Evolutionary conservation across 2,113 vertebrate species (phyloP), one percentile per base, ranked within the genome.

Genomic region (Raja brachyura): DNA sequence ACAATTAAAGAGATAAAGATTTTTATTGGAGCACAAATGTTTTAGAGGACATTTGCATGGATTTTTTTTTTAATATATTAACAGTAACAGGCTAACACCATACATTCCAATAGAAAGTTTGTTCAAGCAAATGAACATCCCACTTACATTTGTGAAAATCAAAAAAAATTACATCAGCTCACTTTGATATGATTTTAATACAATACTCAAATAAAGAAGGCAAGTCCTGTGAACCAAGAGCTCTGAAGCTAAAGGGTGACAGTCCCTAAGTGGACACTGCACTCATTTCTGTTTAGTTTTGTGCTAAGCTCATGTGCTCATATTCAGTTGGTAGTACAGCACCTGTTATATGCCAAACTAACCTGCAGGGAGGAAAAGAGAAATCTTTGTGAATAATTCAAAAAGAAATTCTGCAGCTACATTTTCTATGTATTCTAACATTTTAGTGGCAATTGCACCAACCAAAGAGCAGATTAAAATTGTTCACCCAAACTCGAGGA

Each of bases 1-100:
- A 90, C 5, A 33, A 61, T 5, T 66, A 90, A 16, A 31, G 59
- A 70, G 88, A 68, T 90, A 90, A 70, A 90, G 31, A 70, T 5
- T 63, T 90, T 90, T 90, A 90, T 90, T 70, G 68, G 20, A 90
- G 16, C 88, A 90, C 88, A 90, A 90, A 90, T 90, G 31, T 70
- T 90, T 90, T 90, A 68, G 68, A 90, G 66, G 88, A 70, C 86
- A 90, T 90, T 70, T 70, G 66, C 63, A 73, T 48, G 88, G 88
- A 90, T 33, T 90, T 85, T 13, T 59, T 90, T 48, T 68, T 33
- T 90, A 68, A 16, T 16, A 68, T 68, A 68, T 16, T 6, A 90
- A 90, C 88, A 90, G 68, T 70, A 7, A 90, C 63, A 90, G 39
- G 66, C 63, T 70, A 90, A 68, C 63, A 90, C 16, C 31, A 68